Evolutionary conservation across 2,113 vertebrate genomes (phyloP).

Genomic region (Zosterops borbonicus): DNA sequence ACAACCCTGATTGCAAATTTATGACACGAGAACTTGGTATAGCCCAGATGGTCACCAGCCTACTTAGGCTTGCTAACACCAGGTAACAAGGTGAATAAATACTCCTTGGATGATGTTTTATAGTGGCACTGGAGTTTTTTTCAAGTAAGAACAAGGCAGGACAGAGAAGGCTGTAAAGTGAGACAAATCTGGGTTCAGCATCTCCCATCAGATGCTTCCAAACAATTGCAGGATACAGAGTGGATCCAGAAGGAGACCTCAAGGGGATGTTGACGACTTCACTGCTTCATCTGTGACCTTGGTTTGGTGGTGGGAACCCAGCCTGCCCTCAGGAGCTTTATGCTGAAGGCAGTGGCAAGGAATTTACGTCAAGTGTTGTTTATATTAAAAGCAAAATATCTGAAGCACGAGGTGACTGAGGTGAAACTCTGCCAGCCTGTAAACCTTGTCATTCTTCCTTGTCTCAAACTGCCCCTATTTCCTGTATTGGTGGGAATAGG

Average conservation of each 20-base stretch:
- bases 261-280: neutral
- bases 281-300: constrained; percentile 28
- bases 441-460: neutral
- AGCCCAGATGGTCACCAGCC: neutral
- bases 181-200: neutral
- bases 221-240: constrained; percentile 62
- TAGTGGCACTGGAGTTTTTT: neutral
- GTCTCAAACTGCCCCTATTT: neutral
- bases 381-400: neutral
- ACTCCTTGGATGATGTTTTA: neutral
- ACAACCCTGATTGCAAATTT: neutral
- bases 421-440: neutral
- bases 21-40: neutral
- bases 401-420: neutral
- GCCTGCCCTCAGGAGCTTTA: neutral
- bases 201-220: neutral
- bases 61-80: neutral
- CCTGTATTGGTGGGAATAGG: constrained; percentile 35
- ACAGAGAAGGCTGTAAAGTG: neutral
- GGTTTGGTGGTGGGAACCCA: constrained; percentile 2
- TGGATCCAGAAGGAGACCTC: constrained; percentile 13
- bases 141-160: neutral
- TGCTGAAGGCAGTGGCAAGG: neutral
- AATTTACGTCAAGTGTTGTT: neutral
- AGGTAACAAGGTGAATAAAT: neutral